phyloP scores from a whole-genome alignment of 1,140 invertebrate genomes.

The Aphaenogaster ashmeadi region DNA sequence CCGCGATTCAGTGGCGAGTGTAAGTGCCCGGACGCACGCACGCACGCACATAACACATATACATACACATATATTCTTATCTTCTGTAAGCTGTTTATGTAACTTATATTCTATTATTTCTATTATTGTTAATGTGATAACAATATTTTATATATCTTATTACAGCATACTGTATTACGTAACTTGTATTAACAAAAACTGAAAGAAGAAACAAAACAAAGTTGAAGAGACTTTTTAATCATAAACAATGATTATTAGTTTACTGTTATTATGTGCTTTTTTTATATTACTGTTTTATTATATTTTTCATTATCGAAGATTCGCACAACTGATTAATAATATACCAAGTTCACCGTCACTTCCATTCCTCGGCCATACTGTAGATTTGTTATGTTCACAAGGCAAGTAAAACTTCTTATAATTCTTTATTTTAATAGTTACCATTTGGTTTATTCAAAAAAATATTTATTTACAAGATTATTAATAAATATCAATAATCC shows the following conservation, averaged over 20 bases:
- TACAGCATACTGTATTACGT: background rate
- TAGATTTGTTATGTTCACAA: background rate
- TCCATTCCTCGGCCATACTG: constrained; percentile 83
- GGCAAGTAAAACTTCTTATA: background rate
- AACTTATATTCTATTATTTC: too few relatives aligned
- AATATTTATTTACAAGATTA: background rate
- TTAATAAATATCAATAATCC: background rate
- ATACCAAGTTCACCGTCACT: constrained; percentile 73
- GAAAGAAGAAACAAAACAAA: background rate
- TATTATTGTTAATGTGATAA: too few relatives aligned
- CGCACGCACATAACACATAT: too few relatives aligned
- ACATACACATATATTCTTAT: too few relatives aligned
- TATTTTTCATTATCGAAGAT: constrained; percentile 55
- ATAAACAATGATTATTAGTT: constrained; percentile 35
- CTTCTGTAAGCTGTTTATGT: too few relatives aligned
- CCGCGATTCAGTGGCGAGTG: too few relatives aligned
- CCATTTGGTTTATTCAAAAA: background rate
- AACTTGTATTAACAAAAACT: background rate
- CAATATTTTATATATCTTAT: background rate
- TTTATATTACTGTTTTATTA: background rate
- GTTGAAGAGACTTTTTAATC: background rate
- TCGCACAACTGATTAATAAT: constrained; percentile 57
- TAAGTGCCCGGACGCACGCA: too few relatives aligned
- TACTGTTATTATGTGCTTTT: background rate
- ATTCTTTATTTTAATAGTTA: background rate